These are phyloP conservation scores for Allygus modestus DNA, from an alignment of 2,888 invertebrate genomes.

Conservation along the genomic window DNA sequence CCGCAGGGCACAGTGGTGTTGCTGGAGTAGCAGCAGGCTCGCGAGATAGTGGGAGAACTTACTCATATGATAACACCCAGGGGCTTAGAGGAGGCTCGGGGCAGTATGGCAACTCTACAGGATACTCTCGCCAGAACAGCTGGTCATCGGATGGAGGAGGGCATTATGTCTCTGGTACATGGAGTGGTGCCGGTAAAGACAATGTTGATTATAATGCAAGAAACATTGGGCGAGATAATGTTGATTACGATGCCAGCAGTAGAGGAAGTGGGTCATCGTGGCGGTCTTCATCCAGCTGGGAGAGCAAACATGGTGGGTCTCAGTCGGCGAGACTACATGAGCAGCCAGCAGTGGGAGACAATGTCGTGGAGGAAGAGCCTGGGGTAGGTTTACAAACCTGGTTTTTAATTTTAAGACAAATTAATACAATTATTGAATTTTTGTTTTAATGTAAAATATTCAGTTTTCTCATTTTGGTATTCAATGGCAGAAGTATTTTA, in stretches of 20 bases:
- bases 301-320: not conserved
- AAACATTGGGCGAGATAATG: slow-evolving; percentile 51
- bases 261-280: slow-evolving; percentile 54
- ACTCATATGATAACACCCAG: slow-evolving; percentile 59
- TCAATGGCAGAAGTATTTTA: too few species aligned
- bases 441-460: too few species aligned
- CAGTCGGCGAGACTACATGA: slow-evolving; percentile 47
- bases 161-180: slow-evolving; percentile 41
- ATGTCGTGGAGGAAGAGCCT: slow-evolving; percentile 41
- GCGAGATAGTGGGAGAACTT: slow-evolving; percentile 66
- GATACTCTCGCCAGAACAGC: slow-evolving; percentile 3
- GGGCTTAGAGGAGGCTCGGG: not conserved
- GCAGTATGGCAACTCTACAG: slow-evolving; percentile 41
- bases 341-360: slow-evolving; percentile 26
- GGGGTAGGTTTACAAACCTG: slow-evolving; percentile 32
- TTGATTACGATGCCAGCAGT: slow-evolving; percentile 50
- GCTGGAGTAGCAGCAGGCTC: slow-evolving; percentile 67
- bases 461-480: too few species aligned
- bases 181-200: slow-evolving; percentile 36
- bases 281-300: slow-evolving; percentile 48
- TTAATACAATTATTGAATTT: too few species aligned
- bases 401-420: too few species aligned
- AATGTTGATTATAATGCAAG: slow-evolving; percentile 56
- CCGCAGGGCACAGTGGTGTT: slow-evolving; percentile 61
- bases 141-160: slow-evolving; percentile 27